These are phyloP conservation scores for Perca schrenkii DNA, from an alignment of 2,113 vertebrate species.

Conservation along the genomic window DNA sequence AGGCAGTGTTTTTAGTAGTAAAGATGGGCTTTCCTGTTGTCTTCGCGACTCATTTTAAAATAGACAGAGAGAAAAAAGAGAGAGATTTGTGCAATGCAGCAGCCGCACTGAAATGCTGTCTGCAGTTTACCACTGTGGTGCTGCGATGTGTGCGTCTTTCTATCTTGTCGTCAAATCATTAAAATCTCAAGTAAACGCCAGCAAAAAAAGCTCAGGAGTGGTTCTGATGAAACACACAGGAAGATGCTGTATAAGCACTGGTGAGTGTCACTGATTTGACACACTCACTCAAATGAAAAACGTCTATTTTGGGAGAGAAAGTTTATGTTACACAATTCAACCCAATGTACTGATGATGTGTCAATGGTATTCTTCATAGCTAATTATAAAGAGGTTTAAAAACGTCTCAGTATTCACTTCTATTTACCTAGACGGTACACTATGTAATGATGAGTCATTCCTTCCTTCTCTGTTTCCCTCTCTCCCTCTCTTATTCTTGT, in stretches of 20 bases:
- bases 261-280: not conserved
- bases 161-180: not conserved
- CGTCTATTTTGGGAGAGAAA: not conserved
- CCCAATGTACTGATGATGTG: not conserved
- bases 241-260: not conserved
- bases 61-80: no score
- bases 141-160: no score
- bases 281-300: not conserved
- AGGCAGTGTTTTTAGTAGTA: no score
- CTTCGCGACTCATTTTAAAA: no score
- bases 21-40: no score
- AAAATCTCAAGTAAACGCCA: not conserved
- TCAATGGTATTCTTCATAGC: not conserved
- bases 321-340: not conserved
- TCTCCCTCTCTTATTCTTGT: not conserved
- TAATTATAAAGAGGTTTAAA: not conserved
- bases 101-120: no score
- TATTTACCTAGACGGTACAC: constrained; percentile 9
- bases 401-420: not conserved
- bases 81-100: no score
- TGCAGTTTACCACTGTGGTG: no score
- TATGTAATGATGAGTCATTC: not conserved
- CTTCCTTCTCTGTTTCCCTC: not conserved
- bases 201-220: constrained; percentile 1
- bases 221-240: constrained; percentile 21